phyloP scores from a whole-genome alignment of 1,140 invertebrate genomes.

The Drosophila lowei region DNA sequence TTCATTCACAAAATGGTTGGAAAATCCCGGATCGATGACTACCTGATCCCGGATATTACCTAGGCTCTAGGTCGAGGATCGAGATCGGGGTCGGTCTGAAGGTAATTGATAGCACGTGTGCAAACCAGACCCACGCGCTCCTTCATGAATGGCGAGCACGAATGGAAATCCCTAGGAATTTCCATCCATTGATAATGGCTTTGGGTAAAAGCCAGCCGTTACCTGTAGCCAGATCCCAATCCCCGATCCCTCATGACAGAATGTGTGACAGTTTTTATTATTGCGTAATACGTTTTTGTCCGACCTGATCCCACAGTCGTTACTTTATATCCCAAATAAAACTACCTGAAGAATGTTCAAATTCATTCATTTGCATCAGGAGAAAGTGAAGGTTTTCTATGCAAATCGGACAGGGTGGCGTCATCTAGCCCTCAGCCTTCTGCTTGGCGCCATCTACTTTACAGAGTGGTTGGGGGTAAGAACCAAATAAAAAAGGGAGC shows the following conservation, averaged over 20 bases:
- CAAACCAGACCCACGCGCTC: neutral
- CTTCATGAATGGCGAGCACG: constrained; percentile 60
- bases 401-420: too few species aligned
- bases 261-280: constrained; percentile 58
- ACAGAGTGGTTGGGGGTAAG: too few species aligned
- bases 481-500: too few species aligned
- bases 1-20: constrained; percentile 49
- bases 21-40: constrained; percentile 38
- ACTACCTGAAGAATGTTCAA: neutral
- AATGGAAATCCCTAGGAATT: constrained; percentile 68
- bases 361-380: neutral
- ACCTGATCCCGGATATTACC: constrained; percentile 29
- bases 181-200: constrained; percentile 55
- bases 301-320: constrained; percentile 1
- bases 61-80: constrained; percentile 2
- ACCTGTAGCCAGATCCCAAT: constrained; percentile 18
- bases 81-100: neutral
- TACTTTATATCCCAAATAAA: neutral
- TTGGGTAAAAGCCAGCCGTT: constrained; percentile 4
- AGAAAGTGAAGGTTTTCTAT: neutral
- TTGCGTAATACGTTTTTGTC: constrained; percentile 55
- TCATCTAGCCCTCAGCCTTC: too few species aligned
- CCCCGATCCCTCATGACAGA: neutral
- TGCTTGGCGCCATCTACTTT: too few species aligned
- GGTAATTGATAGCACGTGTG: constrained; percentile 73